Conservation (phyloP, 1,140 invertebrate species). For the Zaprionus gabonicus region DNA sequence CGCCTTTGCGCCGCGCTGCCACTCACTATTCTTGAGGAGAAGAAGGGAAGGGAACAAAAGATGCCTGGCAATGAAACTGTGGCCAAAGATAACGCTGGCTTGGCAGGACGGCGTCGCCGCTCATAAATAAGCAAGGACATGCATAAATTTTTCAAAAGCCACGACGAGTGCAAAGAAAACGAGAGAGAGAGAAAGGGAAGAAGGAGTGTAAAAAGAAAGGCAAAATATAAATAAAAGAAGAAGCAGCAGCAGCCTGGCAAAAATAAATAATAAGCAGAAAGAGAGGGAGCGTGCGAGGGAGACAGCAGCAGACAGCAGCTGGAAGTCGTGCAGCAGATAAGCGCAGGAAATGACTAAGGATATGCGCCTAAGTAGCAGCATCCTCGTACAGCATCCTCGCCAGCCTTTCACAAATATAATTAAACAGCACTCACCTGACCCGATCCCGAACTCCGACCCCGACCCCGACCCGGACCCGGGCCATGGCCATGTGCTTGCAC, state of each 20-base stretch:
- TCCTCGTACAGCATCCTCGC: constrained; percentile 39
- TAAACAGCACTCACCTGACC: constrained; percentile 58
- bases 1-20: constrained; percentile 12
- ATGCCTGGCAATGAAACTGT: constrained; percentile 78
- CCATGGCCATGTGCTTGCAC: constrained; percentile 59
- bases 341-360: constrained; percentile 81
- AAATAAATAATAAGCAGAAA: constrained; percentile 75
- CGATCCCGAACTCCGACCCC: constrained; percentile 6
- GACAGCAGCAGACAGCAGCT: background rate
- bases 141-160: constrained; percentile 81
- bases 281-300: constrained; percentile 22
- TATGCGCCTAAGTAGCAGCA: constrained; percentile 79
- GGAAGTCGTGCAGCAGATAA: constrained; percentile 56
- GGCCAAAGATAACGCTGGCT: constrained; percentile 74
- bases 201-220: constrained; percentile 29
- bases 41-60: constrained; percentile 11
- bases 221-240: constrained; percentile 51
- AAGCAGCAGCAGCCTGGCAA: constrained; percentile 33
- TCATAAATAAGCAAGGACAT: constrained; percentile 84
- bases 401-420: constrained; percentile 68
- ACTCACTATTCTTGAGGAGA: constrained; percentile 46
- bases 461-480: constrained; percentile 49
- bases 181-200: background rate
- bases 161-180: constrained; percentile 30
- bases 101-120: constrained; percentile 66